These are phyloP conservation scores for Desoria tigrina DNA, from an alignment of 2,888 invertebrate species.

Conservation along the genomic window DNA sequence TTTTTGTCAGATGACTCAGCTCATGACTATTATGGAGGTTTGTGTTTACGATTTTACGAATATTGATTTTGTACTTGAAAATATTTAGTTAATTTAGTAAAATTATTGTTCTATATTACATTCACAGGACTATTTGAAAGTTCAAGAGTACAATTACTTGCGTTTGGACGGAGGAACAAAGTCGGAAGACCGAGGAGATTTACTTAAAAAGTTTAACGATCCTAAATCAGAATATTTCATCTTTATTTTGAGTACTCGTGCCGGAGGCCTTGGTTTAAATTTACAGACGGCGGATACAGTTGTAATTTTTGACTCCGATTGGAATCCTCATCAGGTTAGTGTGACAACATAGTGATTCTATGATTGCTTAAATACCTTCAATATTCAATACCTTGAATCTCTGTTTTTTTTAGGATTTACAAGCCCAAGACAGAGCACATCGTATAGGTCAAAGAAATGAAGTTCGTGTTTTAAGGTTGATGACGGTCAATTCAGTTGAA, in stretches of 20 bases:
- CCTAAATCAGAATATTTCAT: slow-evolving; percentile 89
- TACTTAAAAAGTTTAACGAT: slow-evolving; percentile 86
- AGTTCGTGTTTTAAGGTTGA: slow-evolving; percentile 91
- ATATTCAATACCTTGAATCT: slow-evolving; percentile 11
- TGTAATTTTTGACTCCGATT: slow-evolving; percentile 98
- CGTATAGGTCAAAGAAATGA: slow-evolving; percentile 99
- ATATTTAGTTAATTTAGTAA: neutral
- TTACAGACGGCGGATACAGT: slow-evolving; percentile 98
- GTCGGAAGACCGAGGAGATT: slow-evolving; percentile 94
- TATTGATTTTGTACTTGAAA: no score
- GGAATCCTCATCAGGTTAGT: slow-evolving; percentile 97
- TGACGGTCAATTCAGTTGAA: slow-evolving; percentile 99
- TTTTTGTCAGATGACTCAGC: slow-evolving; percentile 99
- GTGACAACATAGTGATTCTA: no score
- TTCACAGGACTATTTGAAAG: slow-evolving; percentile 79
- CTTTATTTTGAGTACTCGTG: slow-evolving; percentile 93
- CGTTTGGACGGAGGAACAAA: slow-evolving; percentile 97
- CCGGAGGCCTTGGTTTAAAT: slow-evolving; percentile 97
- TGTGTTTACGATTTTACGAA: neutral
- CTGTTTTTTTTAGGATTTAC: slow-evolving; percentile 72
- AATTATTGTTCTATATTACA: neutral
- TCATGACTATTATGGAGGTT: slow-evolving; percentile 94
- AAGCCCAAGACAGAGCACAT: slow-evolving; percentile 99
- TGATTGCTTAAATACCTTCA: neutral
- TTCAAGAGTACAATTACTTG: slow-evolving; percentile 84